Conservation (phyloP, 2,113 vertebrate genomes). For the Larimichthys crocea region DNA sequence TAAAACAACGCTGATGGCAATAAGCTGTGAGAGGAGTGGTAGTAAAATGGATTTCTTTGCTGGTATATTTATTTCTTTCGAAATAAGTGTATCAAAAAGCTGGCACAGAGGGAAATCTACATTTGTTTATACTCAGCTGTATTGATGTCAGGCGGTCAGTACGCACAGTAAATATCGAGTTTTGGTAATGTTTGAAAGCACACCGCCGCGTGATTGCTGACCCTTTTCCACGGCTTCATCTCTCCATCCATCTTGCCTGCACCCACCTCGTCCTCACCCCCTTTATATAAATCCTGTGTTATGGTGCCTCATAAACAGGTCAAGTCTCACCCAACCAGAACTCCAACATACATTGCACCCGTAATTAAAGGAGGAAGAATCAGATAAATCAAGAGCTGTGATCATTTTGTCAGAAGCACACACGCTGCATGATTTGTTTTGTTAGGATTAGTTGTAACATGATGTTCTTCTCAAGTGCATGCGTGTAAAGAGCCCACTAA, state of each 20-base stretch:
- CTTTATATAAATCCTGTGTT: constrained; percentile 65
- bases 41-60: constrained; percentile 64
- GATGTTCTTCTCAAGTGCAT: not conserved
- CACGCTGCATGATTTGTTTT: not conserved
- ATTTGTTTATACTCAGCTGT: constrained; percentile 66
- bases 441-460: not conserved
- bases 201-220: constrained; percentile 45
- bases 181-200: constrained; percentile 56
- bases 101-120: constrained; percentile 53
- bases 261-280: constrained; percentile 37
- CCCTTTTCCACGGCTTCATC: constrained; percentile 40
- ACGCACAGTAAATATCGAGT: constrained; percentile 66
- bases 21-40: constrained; percentile 16
- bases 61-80: constrained; percentile 50
- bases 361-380: constrained; percentile 27
- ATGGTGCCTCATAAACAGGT: constrained; percentile 67
- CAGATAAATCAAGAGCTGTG: constrained; percentile 22
- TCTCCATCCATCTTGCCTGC: constrained; percentile 52
- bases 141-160: constrained; percentile 49
- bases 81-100: constrained; percentile 56
- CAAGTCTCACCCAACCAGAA: constrained; percentile 47
- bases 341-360: constrained; percentile 39
- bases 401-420: not conserved
- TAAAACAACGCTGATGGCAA: constrained; percentile 51
- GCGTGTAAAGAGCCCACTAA: constrained; percentile 4